These are phyloP conservation scores for Diarsia brunnea DNA, from an alignment of 2,888 invertebrate species.

Conservation along the genomic window DNA sequence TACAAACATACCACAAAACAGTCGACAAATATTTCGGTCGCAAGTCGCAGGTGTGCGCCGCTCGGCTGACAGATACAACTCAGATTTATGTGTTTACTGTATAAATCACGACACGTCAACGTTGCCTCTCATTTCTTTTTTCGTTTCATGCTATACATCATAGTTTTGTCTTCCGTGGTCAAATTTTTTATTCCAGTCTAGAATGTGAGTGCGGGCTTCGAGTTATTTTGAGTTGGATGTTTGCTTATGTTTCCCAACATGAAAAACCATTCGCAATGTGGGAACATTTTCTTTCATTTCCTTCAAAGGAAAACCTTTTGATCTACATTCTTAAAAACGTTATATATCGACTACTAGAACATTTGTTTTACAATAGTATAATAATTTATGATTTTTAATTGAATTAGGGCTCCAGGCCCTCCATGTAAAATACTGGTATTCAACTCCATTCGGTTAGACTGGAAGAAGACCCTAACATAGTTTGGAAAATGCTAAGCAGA, in stretches of 20 bases:
- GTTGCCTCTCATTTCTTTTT: slow-evolving; percentile 81
- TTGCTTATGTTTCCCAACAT: slow-evolving; percentile 4
- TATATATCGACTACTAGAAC: neutral
- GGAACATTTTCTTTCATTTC: too few relatives aligned
- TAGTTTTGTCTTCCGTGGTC: slow-evolving; percentile 84
- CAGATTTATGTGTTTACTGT: slow-evolving; percentile 91
- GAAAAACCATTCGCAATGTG: too few relatives aligned
- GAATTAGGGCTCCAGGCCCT: neutral
- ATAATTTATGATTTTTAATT: neutral
- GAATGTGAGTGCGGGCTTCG: slow-evolving; percentile 41
- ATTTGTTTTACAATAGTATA: neutral
- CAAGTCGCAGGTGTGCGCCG: slow-evolving; percentile 68
- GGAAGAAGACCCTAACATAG: too few relatives aligned
- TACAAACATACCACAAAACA: slow-evolving; percentile 26
- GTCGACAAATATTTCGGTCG: slow-evolving; percentile 67
- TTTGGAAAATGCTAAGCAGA: too few relatives aligned
- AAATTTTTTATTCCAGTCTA: slow-evolving; percentile 64
- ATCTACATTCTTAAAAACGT: neutral
- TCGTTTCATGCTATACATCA: slow-evolving; percentile 84
- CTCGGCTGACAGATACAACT: slow-evolving; percentile 87
- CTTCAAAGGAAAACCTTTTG: neutral
- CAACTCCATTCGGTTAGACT: too few relatives aligned
- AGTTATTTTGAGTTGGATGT: slow-evolving; percentile 39
- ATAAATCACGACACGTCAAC: slow-evolving; percentile 88
- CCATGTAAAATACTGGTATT: too few relatives aligned